Percentiles rank a stretch among this genome's conserved stretches.
Conservation (phyloP, 1,140 invertebrate genomes). For the Tetramorium parvispinum region DNA sequence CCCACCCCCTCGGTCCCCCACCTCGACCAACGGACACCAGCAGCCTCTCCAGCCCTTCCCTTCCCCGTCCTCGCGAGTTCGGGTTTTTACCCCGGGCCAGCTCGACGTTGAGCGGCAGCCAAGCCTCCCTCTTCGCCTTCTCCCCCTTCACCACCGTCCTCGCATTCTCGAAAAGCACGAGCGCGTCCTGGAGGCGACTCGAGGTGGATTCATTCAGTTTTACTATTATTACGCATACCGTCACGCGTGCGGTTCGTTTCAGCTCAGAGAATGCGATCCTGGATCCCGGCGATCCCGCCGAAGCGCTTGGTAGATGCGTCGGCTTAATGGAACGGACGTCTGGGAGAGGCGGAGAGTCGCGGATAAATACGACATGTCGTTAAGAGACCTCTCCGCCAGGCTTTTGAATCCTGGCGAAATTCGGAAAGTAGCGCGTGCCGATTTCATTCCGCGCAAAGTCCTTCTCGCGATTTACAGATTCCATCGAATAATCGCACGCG, state of each 20-base stretch:
- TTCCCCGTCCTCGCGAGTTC: slow-evolving; percentile 55
- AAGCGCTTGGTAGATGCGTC: slow-evolving; percentile 9
- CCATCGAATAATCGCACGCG: background rate
- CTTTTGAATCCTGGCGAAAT: slow-evolving; percentile 13
- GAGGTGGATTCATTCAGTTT: slow-evolving; percentile 72
- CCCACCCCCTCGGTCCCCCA: slow-evolving; percentile 69
- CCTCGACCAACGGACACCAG: slow-evolving; percentile 64
- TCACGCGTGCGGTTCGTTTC: slow-evolving; percentile 71
- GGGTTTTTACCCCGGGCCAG: slow-evolving; percentile 66
- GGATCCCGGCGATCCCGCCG: slow-evolving; percentile 14
- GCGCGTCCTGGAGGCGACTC: slow-evolving; percentile 30
- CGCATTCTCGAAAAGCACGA: slow-evolving; percentile 45
- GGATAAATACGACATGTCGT: slow-evolving; percentile 43
- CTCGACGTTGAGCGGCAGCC: slow-evolving; percentile 30
- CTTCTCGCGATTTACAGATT: background rate
- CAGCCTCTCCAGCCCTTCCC: slow-evolving; percentile 50
- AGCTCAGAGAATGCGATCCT: slow-evolving; percentile 27
- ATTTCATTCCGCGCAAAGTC: background rate
- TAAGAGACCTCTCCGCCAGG: background rate
- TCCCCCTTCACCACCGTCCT: background rate
- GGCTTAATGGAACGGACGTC: slow-evolving; percentile 45
- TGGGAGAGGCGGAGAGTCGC: background rate
- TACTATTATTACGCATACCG: slow-evolving; percentile 78
- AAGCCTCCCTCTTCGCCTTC: slow-evolving; percentile 7
- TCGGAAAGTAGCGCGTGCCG: slow-evolving; percentile 38